Conservation (phyloP, 2,113 vertebrate species). For the Pimephales promelas region DNA sequence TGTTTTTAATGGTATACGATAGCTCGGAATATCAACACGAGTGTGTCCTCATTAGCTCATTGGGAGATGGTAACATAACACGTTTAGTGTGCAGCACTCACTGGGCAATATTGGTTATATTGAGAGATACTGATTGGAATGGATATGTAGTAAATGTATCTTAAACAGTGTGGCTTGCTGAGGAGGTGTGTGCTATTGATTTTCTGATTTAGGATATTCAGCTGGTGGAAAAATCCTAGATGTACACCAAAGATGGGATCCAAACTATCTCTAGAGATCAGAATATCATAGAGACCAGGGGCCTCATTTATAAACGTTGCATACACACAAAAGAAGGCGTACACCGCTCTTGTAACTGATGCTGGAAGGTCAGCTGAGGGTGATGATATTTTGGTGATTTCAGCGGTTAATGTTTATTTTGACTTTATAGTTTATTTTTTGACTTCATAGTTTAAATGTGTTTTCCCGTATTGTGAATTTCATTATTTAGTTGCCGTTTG, state of each 20-base stretch:
- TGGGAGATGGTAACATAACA: not conserved
- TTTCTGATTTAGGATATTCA: not conserved
- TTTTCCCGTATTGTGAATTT: too few relatives aligned
- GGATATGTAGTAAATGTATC: not conserved
- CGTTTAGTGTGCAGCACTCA: not conserved
- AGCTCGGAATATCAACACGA: not conserved
- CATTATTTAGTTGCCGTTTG: too few relatives aligned
- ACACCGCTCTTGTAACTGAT: too few relatives aligned
- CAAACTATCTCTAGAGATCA: not conserved
- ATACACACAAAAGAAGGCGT: too few relatives aligned
- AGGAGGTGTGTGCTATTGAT: not conserved
- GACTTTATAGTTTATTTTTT: too few relatives aligned
- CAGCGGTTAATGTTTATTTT: too few relatives aligned
- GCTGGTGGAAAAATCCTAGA: not conserved
- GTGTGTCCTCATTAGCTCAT: conserved; percentile 10
- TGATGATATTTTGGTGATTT: too few relatives aligned
- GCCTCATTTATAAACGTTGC: too few relatives aligned
- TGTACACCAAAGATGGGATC: not conserved
- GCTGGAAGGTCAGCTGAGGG: too few relatives aligned
- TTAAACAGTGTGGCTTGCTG: not conserved
- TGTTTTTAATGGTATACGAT: not conserved
- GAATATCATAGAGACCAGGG: not conserved
- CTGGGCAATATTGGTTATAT: not conserved
- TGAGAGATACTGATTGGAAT: not conserved
- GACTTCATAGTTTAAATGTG: too few relatives aligned